Evolutionary conservation across 2,888 invertebrate genomes (phyloP), one percentile per base, ranked within the genome.

Genomic region (Drosophila paracracens): DNA sequence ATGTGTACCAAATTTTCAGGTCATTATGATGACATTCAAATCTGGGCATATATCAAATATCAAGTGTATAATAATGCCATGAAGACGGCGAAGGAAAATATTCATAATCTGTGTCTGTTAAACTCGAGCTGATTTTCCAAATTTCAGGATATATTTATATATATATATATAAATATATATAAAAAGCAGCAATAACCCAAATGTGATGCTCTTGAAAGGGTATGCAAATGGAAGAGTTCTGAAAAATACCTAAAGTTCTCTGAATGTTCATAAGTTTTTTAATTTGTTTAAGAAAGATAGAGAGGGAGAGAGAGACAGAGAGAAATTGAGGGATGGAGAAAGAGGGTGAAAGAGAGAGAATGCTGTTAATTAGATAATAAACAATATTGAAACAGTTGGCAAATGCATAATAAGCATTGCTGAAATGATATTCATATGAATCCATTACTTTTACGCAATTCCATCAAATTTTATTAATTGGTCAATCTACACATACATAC

Each of bases 391-490:
- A 31, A 3, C 27, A 33, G 33, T 36, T 11, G 59, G 21, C 75
- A 68, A 40, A 46, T 59, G 50, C 38, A 38, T 46, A 40, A 59
- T 40, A 25, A 4, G 31, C 33, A 36, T 70, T 58, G 21, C 27
- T 60, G 40, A 74, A 43, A 43, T 36, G 16, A 43, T 74, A 33
- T 58, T 25, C 25, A 29, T 52, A 59, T 50, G 31, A 13, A 43
- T n/a, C 35, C 35, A 54, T 40, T 16, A 59, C 16, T 53, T 46
- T 66, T 69, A 40, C 48, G 70, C 38, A 70, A 59, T 40, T 31
- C 33, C 27, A 38, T 43, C 13, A 36, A 58, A 66, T 40, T 7
- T 4, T 16, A 38, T 65, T 27, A 33, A 48, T 52, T 52, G 8
- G 29, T 51, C 43, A 52, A 66, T 66, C 51, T 10, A 25, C 67